Evolutionary conservation across 2,797 vertebrate species (phyloP).

Genomic region (Schizothorax lantsangensis): DNA sequence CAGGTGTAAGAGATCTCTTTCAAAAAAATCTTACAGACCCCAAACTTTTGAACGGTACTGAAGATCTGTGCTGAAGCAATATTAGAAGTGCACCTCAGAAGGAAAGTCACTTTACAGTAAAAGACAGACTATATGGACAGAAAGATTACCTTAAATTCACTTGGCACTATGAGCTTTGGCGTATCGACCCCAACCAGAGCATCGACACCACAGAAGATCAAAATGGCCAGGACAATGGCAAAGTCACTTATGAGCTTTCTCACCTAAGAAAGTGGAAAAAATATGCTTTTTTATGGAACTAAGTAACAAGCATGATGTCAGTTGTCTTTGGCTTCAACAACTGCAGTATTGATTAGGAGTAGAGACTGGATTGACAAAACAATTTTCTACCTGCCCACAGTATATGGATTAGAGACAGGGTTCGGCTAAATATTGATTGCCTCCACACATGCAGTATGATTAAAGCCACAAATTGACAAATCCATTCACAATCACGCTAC

Average conservation of each 20-base stretch:
- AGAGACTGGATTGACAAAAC: background rate
- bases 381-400: background rate
- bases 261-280: conserved; percentile 76
- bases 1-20: background rate
- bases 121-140: background rate
- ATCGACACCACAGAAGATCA: conserved; percentile 95
- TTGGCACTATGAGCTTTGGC: conserved; percentile 96
- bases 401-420: background rate
- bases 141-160: conserved; percentile 91
- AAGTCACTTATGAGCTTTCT: conserved; percentile 98
- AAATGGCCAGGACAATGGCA: conserved; percentile 94
- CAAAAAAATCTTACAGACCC: background rate
- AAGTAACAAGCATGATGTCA: background rate
- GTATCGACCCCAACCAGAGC: conserved; percentile 94
- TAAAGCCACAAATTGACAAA: background rate
- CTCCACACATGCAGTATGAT: background rate
- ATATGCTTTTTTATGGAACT: background rate
- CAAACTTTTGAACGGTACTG: background rate
- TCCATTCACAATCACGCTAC: background rate
- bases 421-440: background rate
- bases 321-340: background rate
- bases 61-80: background rate
- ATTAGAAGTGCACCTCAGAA: background rate
- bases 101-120: background rate
- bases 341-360: background rate